Evolutionary conservation across 1,140 invertebrate species (phyloP), one percentile per base, ranked within the genome.

Genomic region (Heliothis subflexa): DNA sequence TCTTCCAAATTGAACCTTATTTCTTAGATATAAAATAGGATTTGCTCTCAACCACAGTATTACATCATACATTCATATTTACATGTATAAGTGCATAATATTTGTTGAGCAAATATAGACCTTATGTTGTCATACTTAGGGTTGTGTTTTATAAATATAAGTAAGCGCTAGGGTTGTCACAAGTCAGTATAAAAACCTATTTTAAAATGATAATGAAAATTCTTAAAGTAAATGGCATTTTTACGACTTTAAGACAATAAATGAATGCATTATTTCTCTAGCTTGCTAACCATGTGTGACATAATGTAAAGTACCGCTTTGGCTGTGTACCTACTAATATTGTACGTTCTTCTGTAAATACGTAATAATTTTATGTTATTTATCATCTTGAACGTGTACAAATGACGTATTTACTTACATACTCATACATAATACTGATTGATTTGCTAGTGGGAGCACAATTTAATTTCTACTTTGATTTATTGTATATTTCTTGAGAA

Each of bases 1-100:
- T 91, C 11, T 21, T 47, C 10, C 11, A 49, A 7, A 14, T 25
- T 61, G 4, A 74, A 18, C 16, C 12, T 11, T 74, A 59, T 49
- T 61, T 14, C 18, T 49, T 16, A 25, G 25, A 4, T 0, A 25
- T 59, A 59, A 28, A 5, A 21, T 4, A 0, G 0, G 7, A 14
- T 14, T 64, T 47, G 13, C 2, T 4, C 16, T 21, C 40, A 66
- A 47, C 3, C 62, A n/a, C 25, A 25, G 3, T 59, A 3, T 28
- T 25, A 21, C 21, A 25, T 14, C 12, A 11, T 12, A 25, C 21
- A 25, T 4, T 21, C 0, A 59, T 13, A 25, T 25, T 13, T 21
- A 18, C 18, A 61, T 25, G 25, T 59, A 33, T 55, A 62, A 33
- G 28, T n/a, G 21, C 18, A 13, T 14, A 62, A n/a, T 62, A 62